Conservation (phyloP, 2,888 invertebrate species). For the Molanna angustata region DNA sequence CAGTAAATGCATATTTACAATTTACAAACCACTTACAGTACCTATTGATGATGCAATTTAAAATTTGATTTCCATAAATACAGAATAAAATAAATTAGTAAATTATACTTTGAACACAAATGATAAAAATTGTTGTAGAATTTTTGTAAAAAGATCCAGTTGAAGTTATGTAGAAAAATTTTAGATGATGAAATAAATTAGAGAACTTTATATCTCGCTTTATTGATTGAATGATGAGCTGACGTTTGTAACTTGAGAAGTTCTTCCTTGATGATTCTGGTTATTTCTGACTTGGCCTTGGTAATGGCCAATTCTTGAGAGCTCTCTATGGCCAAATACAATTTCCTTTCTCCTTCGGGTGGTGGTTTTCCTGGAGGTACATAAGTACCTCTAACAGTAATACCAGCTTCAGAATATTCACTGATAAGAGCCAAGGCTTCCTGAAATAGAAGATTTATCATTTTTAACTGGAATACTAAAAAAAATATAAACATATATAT, state of each 20-base stretch:
- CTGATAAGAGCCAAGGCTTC: constrained; percentile 97
- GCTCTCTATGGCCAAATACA: constrained; percentile 98
- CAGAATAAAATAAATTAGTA: too few species aligned
- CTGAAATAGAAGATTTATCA: constrained; percentile 46
- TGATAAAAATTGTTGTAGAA: too few species aligned
- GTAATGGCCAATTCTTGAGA: constrained; percentile 94
- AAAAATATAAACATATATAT: too few species aligned
- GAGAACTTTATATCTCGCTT: constrained; percentile 92
- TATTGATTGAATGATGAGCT: constrained; percentile 83
- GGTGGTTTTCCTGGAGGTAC: constrained; percentile 86
- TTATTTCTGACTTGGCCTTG: constrained; percentile 96
- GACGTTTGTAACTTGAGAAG: constrained; percentile 87
- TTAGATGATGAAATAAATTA: too few species aligned
- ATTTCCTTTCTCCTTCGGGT: constrained; percentile 90
- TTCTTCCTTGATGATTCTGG: constrained; percentile 96
- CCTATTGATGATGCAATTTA: too few species aligned
- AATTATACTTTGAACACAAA: too few species aligned
- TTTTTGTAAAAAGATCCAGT: too few species aligned
- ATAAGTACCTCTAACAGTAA: constrained; percentile 97
- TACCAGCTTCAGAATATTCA: constrained; percentile 98
- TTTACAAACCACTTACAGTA: too few species aligned
- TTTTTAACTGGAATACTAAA: too few species aligned
- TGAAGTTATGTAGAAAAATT: too few species aligned
- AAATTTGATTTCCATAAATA: too few species aligned
- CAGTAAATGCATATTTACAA: too few species aligned